Evolutionary conservation across 23 tunicate genomes (phyloP).

Genomic region (Ciona savignyi): DNA sequence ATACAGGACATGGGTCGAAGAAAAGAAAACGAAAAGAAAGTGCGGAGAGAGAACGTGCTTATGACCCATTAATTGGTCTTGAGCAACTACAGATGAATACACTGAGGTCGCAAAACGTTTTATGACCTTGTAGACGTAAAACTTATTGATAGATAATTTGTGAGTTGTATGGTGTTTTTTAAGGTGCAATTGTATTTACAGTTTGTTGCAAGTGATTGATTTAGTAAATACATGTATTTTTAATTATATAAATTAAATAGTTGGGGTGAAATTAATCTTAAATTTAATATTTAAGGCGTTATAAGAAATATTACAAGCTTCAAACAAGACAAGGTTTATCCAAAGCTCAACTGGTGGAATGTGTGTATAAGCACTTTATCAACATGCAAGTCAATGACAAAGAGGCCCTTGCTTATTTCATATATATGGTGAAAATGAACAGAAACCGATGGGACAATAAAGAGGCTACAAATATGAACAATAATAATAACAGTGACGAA

Average conservation of each 20-base stretch:
- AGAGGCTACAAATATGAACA: conserved; percentile 19
- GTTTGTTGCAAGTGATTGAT: no score
- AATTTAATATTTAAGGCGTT: conserved; percentile 43
- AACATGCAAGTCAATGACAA: conserved; percentile 63
- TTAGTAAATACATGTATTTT: no score
- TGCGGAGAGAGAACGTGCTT: conserved; percentile 8
- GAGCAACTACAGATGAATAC: conserved; percentile 76
- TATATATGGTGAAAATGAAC: conserved; percentile 95
- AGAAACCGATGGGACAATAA: conserved; percentile 57
- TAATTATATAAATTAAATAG: neutral
- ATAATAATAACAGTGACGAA: conserved; percentile 12
- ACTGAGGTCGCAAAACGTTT: no score
- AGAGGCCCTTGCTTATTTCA: conserved; percentile 76
- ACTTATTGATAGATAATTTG: no score
- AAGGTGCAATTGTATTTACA: no score
- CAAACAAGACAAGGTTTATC: conserved; percentile 75
- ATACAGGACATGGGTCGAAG: conserved; percentile 28
- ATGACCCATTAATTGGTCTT: conserved; percentile 31
- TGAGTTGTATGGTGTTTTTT: no score
- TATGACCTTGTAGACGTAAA: no score
- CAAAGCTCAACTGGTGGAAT: conserved; percentile 66
- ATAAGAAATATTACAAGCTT: conserved; percentile 78
- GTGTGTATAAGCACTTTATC: conserved; percentile 52
- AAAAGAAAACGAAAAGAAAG: conserved; percentile 54
- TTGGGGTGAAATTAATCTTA: neutral